Conservation (phyloP, 2,113 vertebrate genomes). For the Serinus canaria region DNA sequence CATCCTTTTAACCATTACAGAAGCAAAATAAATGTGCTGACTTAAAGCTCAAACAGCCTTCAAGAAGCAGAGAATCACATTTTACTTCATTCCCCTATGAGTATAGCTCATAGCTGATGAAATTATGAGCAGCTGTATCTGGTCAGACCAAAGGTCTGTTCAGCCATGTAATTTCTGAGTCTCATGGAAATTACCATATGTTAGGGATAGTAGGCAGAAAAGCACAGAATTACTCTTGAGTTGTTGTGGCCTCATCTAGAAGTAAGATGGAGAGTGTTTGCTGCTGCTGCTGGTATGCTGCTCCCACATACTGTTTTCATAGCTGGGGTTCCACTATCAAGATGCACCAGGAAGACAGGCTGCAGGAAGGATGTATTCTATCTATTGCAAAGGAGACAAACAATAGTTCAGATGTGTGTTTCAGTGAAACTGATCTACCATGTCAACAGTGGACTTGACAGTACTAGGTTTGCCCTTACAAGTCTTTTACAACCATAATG, state of each 20-base stretch:
- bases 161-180: neutral
- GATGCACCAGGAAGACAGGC: neutral
- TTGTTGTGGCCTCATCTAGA: neutral
- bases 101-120: neutral
- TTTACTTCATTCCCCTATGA: neutral
- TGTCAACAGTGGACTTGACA: neutral
- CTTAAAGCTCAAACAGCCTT: neutral
- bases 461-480: accelerated
- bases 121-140: neutral
- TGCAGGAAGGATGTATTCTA: neutral
- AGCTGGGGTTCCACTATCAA: neutral
- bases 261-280: neutral
- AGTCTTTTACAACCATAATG: neutral
- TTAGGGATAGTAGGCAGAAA: neutral
- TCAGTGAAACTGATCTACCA: neutral
- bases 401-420: neutral
- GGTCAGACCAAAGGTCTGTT: neutral
- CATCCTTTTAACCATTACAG: neutral
- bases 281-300: neutral
- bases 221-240: neutral
- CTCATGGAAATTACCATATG: neutral
- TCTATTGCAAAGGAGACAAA: neutral
- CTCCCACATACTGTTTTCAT: neutral
- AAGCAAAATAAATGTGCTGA: neutral
- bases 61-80: neutral